These are phyloP conservation scores for Amorpha juglandis DNA, from an alignment of 2,888 invertebrate genomes.

Conservation along the genomic window DNA sequence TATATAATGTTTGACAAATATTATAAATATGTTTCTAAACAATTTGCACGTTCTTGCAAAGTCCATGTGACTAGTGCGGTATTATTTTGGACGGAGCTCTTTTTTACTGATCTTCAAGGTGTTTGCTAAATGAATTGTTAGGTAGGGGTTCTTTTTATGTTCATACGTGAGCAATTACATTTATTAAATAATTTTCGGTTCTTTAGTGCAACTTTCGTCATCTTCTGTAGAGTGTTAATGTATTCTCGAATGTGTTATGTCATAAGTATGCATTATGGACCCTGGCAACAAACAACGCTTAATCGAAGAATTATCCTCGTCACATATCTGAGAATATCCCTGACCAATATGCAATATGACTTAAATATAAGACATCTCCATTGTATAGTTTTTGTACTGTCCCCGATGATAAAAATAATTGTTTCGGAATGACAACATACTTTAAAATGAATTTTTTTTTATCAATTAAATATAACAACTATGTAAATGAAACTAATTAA, in stretches of 20 bases:
- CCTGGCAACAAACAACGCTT: slow-evolving; percentile 17
- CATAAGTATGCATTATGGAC: slow-evolving; percentile 13
- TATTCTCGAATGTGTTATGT: slow-evolving; percentile 14
- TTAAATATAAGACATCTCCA: slow-evolving; percentile 11
- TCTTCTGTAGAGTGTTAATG: not conserved
- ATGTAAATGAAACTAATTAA: no score
- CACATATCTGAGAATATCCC: slow-evolving; percentile 23
- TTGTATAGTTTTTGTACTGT: slow-evolving; percentile 1
- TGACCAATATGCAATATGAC: slow-evolving; percentile 22
- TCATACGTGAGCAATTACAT: not conserved
- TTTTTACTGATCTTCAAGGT: no score
- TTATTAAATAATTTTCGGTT: not conserved
- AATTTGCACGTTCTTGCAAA: not conserved
- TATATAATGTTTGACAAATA: not conserved
- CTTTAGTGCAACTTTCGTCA: not conserved
- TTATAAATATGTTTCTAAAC: slow-evolving; percentile 7
- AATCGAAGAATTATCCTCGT: slow-evolving; percentile 24
- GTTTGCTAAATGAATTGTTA: no score
- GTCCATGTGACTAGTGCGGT: not conserved
- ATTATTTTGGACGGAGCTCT: not conserved
- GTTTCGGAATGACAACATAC: not conserved
- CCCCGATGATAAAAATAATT: not conserved
- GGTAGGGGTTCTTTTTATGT: no score
- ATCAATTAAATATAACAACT: no score
- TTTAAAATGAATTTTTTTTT: no score